Conservation (phyloP, 30 jellyfish, hydroid and myxozoan species). For the Aurelia coerulea region DNA sequence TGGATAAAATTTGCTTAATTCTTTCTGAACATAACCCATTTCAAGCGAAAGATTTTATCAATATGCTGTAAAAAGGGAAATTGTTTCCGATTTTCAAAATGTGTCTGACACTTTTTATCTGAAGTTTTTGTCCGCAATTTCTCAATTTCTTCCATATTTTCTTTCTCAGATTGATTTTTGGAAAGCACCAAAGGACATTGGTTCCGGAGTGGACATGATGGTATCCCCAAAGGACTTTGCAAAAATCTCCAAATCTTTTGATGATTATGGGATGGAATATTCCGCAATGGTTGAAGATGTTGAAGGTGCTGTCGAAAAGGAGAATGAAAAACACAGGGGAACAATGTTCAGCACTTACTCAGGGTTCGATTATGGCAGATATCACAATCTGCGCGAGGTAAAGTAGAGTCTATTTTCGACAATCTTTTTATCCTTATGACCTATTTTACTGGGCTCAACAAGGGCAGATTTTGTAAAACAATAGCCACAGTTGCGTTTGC, state of each 20-base stretch:
- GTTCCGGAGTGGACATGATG: conserved; percentile 81
- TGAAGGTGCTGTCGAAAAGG: conserved; percentile 54
- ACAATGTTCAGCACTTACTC: conserved; percentile 71
- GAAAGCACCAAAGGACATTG: conserved; percentile 69
- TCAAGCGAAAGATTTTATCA: too few relatives aligned
- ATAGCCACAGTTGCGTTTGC: too few relatives aligned
- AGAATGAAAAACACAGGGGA: conserved; percentile 58
- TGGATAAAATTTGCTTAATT: too few relatives aligned
- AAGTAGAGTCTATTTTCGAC: background rate
- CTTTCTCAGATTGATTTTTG: conserved; percentile 52
- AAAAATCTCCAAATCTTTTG: conserved; percentile 11
- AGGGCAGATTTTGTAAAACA: too few relatives aligned
- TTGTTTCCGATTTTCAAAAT: too few relatives aligned
- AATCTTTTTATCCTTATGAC: too few relatives aligned
- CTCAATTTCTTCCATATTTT: too few relatives aligned
- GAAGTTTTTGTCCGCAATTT: too few relatives aligned
- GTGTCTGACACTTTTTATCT: too few relatives aligned
- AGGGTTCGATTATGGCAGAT: conserved; percentile 82
- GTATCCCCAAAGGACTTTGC: conserved; percentile 32
- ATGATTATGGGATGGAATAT: conserved; percentile 22
- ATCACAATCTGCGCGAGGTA: conserved; percentile 77
- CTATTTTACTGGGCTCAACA: too few relatives aligned
- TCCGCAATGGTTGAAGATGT: conserved; percentile 55
- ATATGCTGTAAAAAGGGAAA: too few relatives aligned
- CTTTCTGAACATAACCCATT: too few relatives aligned